Percentiles rank a stretch among this genome's conserved stretches.
These are phyloP conservation scores for Triplophysa bombifrons DNA, from an alignment of 2,797 vertebrate species.

Conservation along the genomic window DNA sequence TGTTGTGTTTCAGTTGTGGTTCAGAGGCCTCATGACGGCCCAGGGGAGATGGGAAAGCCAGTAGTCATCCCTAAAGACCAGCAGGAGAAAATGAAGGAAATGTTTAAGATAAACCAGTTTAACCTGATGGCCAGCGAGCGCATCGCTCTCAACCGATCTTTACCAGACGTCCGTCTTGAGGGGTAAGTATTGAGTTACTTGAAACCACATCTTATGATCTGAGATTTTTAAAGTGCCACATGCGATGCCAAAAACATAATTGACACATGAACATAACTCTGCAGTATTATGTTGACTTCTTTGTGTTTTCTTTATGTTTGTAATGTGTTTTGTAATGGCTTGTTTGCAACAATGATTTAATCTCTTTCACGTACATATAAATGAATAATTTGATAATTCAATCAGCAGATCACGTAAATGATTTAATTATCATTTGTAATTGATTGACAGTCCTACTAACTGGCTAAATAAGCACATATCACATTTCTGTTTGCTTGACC, in stretches of 20 bases:
- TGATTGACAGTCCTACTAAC: not conserved
- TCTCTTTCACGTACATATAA: not conserved
- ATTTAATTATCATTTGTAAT: not conserved
- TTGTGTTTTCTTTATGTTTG: no score
- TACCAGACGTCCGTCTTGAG: conserved; percentile 96
- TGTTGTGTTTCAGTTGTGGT: conserved; percentile 76
- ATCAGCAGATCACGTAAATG: not conserved
- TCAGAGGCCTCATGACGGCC: conserved; percentile 89
- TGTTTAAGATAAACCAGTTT: conserved; percentile 99
- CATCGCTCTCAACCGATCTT: conserved; percentile 95
- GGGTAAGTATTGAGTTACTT: conserved; percentile 80
- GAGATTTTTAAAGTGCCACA: not conserved
- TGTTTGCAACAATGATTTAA: not conserved
- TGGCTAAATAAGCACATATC: not conserved
- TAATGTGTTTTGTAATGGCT: no score
- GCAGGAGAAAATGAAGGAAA: conserved; percentile 99
- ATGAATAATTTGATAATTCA: not conserved
- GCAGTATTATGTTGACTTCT: no score
- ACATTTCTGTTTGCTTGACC: not conserved
- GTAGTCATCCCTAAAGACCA: conserved; percentile 96
- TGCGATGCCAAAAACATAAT: not conserved
- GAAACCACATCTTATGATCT: not conserved
- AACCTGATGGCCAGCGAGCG: conserved; percentile 99
- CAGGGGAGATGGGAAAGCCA: conserved; percentile 96
- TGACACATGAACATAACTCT: no score